These are phyloP conservation scores for Pantherophis guttatus DNA, from an alignment of 2,113 vertebrate genomes.

Conservation along the genomic window DNA sequence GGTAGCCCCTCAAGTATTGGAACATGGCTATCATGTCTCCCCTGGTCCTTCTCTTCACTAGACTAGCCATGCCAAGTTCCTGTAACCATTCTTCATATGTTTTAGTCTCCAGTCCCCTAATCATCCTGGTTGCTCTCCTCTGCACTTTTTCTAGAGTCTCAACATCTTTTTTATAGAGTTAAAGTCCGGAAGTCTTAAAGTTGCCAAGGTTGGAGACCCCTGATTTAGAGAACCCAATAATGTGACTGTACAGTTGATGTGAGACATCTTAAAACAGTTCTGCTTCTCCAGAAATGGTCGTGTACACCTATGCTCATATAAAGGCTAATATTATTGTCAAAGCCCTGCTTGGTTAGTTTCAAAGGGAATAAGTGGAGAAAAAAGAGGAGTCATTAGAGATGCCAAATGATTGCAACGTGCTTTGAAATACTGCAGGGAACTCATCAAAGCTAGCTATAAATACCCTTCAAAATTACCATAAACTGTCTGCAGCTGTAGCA, in stretches of 20 bases:
- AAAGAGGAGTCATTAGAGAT: slow-evolving; percentile 37
- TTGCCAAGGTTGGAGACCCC: too few relatives aligned
- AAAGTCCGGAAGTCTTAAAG: too few relatives aligned
- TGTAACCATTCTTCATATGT: too few relatives aligned
- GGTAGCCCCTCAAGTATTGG: too few relatives aligned
- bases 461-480: slow-evolving; percentile 46
- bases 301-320: neutral
- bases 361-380: slow-evolving; percentile 6
- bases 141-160: too few relatives aligned
- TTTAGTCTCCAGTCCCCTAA: too few relatives aligned
- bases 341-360: accelerated
- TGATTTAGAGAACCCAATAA: neutral
- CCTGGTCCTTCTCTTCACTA: too few relatives aligned
- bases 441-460: slow-evolving; percentile 52
- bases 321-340: neutral
- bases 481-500: slow-evolving; percentile 25
- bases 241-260: neutral
- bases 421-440: slow-evolving; percentile 55
- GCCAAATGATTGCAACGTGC: slow-evolving; percentile 46
- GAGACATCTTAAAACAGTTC: neutral
- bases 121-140: too few relatives aligned
- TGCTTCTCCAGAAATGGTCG: neutral
- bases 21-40: too few relatives aligned
- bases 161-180: too few relatives aligned
- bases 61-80: too few relatives aligned